These are phyloP conservation scores for Egretta garzetta DNA, from an alignment of 2,113 vertebrate genomes.

Conservation along the genomic window DNA sequence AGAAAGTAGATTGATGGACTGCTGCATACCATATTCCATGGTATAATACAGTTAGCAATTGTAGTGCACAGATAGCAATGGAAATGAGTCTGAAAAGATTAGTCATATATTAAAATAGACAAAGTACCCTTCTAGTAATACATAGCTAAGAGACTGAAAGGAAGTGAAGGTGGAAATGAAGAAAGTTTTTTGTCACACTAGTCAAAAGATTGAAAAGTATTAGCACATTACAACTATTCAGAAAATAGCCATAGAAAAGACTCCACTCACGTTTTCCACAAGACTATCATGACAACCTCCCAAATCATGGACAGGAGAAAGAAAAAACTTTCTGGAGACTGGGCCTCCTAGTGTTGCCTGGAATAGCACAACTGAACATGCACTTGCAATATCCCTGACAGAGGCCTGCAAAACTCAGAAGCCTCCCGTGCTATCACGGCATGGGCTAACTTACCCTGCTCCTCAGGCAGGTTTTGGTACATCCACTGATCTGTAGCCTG, in stretches of 20 bases:
- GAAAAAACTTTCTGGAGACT: neutral
- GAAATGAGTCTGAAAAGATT: slow-evolving; percentile 48
- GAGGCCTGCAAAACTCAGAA: neutral
- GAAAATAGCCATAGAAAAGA: neutral
- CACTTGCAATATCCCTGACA: neutral
- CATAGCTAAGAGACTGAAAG: neutral
- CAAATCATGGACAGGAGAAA: neutral
- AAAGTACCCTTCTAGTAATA: neutral
- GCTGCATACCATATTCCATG: neutral
- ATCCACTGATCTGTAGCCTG: neutral
- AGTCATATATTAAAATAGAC: slow-evolving; percentile 56
- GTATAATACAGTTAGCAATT: slow-evolving; percentile 15
- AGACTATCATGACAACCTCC: neutral
- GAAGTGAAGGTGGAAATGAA: slow-evolving; percentile 57
- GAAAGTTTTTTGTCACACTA: neutral
- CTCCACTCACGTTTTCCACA: neutral
- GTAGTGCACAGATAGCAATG: slow-evolving; percentile 29
- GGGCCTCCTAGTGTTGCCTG: neutral
- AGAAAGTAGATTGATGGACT: slow-evolving; percentile 49
- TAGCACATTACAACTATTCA: neutral
- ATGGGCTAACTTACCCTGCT: neutral
- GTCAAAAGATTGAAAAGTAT: slow-evolving; percentile 19
- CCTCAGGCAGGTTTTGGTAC: neutral
- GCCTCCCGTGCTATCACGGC: neutral
- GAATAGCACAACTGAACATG: neutral